phyloP scores from a whole-genome alignment of 35 echinoderm and acorn worm genomes.

The Chiridota heheva region DNA sequence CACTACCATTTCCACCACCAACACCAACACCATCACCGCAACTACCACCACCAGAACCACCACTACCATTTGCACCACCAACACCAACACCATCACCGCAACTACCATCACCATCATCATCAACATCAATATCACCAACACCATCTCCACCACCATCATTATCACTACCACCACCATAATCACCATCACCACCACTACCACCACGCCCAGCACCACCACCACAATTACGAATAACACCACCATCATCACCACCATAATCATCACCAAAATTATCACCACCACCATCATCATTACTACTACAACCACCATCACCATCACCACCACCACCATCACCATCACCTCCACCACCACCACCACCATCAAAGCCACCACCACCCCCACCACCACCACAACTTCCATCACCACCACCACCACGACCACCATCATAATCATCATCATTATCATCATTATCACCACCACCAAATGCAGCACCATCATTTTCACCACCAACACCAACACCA shows the following conservation, averaged over 20 bases:
- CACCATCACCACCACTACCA: neutral
- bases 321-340: neutral
- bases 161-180: no score
- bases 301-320: slow-evolving; percentile 7
- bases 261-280: no score
- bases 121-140: slow-evolving; percentile 16
- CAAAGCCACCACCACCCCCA: neutral
- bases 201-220: neutral
- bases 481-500: slow-evolving; percentile 14
- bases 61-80: no score
- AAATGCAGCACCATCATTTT: slow-evolving; percentile 5
- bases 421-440: slow-evolving; percentile 7
- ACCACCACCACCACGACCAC: no score
- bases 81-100: no score
- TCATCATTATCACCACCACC: neutral
- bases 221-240: no score
- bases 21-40: no score
- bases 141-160: slow-evolving; percentile 15
- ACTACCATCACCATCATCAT: slow-evolving; percentile 1
- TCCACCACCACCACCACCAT: neutral
- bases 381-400: neutral
- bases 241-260: no score
- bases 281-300: slow-evolving; percentile 16
- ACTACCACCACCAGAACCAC: no score
- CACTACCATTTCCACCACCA: no score